Conservation (phyloP, 2,797 vertebrate genomes). For the Podarcis siculus region DNA sequence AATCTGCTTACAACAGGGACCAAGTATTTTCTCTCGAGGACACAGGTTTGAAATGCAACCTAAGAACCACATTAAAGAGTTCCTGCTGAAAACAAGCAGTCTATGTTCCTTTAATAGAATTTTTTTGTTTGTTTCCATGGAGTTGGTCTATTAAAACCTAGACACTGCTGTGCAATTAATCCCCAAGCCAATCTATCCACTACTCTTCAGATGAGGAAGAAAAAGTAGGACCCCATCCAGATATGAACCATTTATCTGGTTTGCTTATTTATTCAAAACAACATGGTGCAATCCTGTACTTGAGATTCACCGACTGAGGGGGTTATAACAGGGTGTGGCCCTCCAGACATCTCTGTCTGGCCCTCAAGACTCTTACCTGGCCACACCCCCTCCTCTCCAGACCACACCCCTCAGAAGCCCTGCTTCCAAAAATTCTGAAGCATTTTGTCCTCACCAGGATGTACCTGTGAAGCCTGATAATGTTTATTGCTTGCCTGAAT, state of each 20-base stretch:
- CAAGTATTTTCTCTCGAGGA: conserved; percentile 1
- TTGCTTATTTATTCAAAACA: too few relatives aligned
- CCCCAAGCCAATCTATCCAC: not conserved
- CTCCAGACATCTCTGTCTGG: too few relatives aligned
- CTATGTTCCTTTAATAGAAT: not conserved
- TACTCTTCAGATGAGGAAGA: not conserved
- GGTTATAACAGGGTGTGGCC: too few relatives aligned
- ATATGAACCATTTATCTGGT: not conserved
- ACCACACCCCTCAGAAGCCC: too few relatives aligned
- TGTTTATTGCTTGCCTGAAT: too few relatives aligned
- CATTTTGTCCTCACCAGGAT: too few relatives aligned
- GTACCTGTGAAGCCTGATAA: too few relatives aligned
- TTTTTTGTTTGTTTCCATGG: not conserved
- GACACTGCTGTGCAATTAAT: not conserved
- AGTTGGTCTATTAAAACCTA: not conserved
- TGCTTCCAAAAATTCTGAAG: too few relatives aligned
- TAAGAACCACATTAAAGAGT: not conserved
- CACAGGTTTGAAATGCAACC: conserved; percentile 9
- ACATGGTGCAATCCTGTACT: too few relatives aligned
- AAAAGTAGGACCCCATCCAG: not conserved
- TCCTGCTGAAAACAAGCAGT: not conserved
- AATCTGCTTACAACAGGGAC: conserved; percentile 23
- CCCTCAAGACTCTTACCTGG: too few relatives aligned
- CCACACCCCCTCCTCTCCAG: too few relatives aligned
- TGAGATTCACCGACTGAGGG: too few relatives aligned